Base-by-base conservation (phyloP, 2,113 vertebrate species). In the Mesocricetus auratus region DNA sequence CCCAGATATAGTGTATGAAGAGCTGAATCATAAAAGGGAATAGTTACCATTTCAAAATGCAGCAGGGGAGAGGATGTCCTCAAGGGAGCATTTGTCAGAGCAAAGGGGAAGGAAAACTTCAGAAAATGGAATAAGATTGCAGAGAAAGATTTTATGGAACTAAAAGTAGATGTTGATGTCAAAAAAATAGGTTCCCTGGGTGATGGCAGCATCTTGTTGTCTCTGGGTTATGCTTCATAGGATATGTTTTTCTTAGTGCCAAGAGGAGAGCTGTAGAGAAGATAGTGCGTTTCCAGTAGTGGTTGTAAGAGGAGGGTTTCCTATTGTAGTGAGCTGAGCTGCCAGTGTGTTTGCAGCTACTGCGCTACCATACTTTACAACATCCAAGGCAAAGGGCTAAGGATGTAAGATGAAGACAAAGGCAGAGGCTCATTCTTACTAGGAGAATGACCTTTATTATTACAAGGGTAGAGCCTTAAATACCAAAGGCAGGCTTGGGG, bases 181-280 rank as follows among this genome's bases (percentile, higher is more conserved):
- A 91, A 96, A 96, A 92, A 88, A 86, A 7, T 29, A 88, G n/a
- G 50, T 75, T n/a, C 33, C 24, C 31, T 89, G 77, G 50, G 9
- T 82, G 66, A 21, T 26, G 87, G 33, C n/a, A 77, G 26, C 96
- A 78, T 79, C 5, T 39, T 82, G 62, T 50, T 73, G 58, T 60
- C 21, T 50, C 62, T 89, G 3, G 45, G 29, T 45, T 74, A 29
- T 96, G 58, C 58, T 89, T 93, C 68, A 69, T 85, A 64, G 31
- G 26, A 36, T 42, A 50, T 8, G 13, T 12, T 90, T 95, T 94
- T 95, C 86, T 93, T 42, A 94, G 50, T 89, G 19, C 74, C 22
- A 73, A 82, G 92, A 79, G 9, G 42, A 86, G 10, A 77, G 9
- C 7, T 36, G 19, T 74, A 89, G 45, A n/a, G 9, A 81, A 91